Base-by-base conservation (phyloP, 1,140 invertebrate species). In the Drosophila watanabei region DNA sequence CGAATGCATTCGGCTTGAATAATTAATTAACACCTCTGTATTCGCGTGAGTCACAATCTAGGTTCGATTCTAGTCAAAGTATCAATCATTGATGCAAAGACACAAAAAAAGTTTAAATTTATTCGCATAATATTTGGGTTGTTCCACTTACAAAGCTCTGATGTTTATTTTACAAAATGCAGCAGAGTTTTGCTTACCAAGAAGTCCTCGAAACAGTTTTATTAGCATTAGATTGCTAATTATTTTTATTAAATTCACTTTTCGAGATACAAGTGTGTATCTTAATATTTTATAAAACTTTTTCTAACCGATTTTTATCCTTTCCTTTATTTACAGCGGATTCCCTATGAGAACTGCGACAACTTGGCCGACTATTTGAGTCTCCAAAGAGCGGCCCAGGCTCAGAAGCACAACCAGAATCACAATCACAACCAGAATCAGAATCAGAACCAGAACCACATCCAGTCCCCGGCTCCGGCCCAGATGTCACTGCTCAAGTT, bases 401-500 rank as follows among this genome's bases (percentile, higher is more conserved):
- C 73, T 1, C 82, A 70, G 57, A 63, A 49, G 10, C 54, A 39
- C 54, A 56, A 56, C 33, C 70, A 69, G 32, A 41, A 57, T 13
- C 20, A 48, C 37, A 48, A 49, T 10, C 45, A 46, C 9, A 48
- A 24, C 13, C 46, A 48, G 13, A 48, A 28, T 20, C 41, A 41
- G 18, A 14, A 14, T 14, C 61, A 56, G 18, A 39, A n/a, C 18
- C 61, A 54, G 11, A 28, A 41, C 16, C 75, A 59, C 65, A 57
- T 70, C 63, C 78, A 69, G 52, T 72, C 75, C n/a, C 28, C 37
- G 69, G 61, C 48, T 60, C 82, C 63, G 37, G 51, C 57, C 35
- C 81, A 94, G 62, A 95, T 95, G 93, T 95, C 95, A 16, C 86
- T 95, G 71, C 93, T 95, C 37, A 95, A 95, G 93, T 95, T 95